Conservation (phyloP, 1,140 invertebrate genomes). For the Drosophila sproati region DNA sequence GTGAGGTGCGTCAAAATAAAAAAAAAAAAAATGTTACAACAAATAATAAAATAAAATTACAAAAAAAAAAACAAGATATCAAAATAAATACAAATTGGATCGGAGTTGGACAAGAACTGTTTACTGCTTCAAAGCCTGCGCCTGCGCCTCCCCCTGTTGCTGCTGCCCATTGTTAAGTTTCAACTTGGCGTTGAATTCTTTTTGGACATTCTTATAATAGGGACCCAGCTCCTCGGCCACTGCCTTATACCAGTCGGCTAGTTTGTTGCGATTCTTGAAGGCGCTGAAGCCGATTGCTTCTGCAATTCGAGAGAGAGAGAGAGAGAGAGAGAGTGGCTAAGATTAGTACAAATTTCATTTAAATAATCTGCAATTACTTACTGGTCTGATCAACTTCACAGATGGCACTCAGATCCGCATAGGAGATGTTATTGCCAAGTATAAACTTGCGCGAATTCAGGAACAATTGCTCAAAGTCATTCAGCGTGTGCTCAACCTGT, state of each 20-base stretch:
- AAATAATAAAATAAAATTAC: background rate
- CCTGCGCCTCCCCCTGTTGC: conserved; percentile 62
- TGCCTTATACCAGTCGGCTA: conserved; percentile 88
- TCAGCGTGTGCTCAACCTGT: conserved; percentile 86
- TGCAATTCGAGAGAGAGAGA: conserved; percentile 46
- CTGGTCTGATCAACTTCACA: conserved; percentile 94
- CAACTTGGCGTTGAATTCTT: conserved; percentile 71
- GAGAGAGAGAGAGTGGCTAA: background rate
- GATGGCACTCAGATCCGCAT: conserved; percentile 92
- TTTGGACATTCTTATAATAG: conserved; percentile 66
- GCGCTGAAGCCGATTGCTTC: conserved; percentile 88
- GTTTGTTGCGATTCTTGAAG: conserved; percentile 85
- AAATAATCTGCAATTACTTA: conserved; percentile 71
- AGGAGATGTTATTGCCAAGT: conserved; percentile 88
- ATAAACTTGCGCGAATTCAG: conserved; percentile 88
- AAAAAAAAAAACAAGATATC: conserved; percentile 5
- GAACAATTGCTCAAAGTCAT: conserved; percentile 88
- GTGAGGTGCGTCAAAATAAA: conserved; percentile 2
- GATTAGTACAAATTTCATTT: background rate
- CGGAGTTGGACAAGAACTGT: background rate
- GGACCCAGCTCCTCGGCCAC: conserved; percentile 86
- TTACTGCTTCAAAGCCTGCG: conserved; percentile 52
- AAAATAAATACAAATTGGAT: conserved; percentile 35
- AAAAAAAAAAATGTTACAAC: background rate
- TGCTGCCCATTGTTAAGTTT: conserved; percentile 49